A percentile compares a stretch with the other conserved stretches of the same genome.
Evolutionary conservation across 1,140 invertebrate species (phyloP).

Genomic region (Drosophila serrata): DNA sequence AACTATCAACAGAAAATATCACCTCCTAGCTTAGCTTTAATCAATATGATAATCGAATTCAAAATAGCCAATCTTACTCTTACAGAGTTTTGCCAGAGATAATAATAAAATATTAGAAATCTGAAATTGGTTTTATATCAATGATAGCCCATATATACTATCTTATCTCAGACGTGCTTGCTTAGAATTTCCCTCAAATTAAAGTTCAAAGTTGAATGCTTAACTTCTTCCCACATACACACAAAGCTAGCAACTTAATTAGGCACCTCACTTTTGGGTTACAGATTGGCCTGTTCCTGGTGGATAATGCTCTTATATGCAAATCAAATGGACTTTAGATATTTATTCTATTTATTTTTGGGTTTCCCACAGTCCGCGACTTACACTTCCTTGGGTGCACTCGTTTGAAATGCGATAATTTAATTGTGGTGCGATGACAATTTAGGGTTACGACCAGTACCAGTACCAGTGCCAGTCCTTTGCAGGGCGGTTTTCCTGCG

Average conservation of each 20-base stretch:
- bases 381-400: slow-evolving; percentile 48
- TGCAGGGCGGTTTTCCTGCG: slow-evolving; percentile 46
- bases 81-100: not conserved
- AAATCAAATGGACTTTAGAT: slow-evolving; percentile 62
- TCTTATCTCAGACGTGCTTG: not conserved
- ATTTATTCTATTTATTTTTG: slow-evolving; percentile 54
- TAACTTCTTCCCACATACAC: slow-evolving; percentile 1
- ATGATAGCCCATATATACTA: not conserved
- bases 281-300: slow-evolving; percentile 41
- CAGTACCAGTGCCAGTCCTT: not conserved
- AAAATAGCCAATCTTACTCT: not conserved
- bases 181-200: not conserved
- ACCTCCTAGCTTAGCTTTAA: not conserved
- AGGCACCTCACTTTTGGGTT: not conserved
- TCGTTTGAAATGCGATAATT: slow-evolving; percentile 83
- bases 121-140: not conserved
- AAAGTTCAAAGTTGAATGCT: not conserved
- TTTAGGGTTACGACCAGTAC: slow-evolving; percentile 6
- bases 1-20: not conserved
- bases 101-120: not conserved
- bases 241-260: slow-evolving; percentile 2
- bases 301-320: slow-evolving; percentile 49
- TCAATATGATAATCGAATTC: slow-evolving; percentile 13
- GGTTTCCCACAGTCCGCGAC: slow-evolving; percentile 72
- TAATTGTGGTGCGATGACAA: slow-evolving; percentile 80